Percentiles rank a stretch among this genome's conserved stretches.
Evolutionary conservation across 2,888 invertebrate species (phyloP).

Genomic region (Amaurobius ferox): DNA sequence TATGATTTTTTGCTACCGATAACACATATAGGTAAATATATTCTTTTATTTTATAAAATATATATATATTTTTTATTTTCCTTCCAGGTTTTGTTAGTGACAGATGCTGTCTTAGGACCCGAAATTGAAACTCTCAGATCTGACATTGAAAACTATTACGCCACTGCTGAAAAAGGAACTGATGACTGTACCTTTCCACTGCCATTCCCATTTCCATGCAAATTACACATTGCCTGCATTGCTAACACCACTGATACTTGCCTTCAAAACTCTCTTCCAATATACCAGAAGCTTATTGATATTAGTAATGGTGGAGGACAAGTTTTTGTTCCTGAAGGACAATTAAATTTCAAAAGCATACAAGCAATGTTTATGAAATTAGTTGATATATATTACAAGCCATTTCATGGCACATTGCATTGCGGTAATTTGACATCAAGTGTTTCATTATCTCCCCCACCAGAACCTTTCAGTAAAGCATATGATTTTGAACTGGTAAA

Average conservation of each 20-base stretch:
- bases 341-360: constrained; percentile 77
- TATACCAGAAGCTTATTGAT: constrained; percentile 89
- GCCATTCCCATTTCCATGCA: constrained; percentile 88
- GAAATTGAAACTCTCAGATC: constrained; percentile 83
- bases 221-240: constrained; percentile 82
- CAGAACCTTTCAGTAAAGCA: constrained; percentile 78
- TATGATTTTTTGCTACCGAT: too few relatives aligned
- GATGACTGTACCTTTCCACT: constrained; percentile 80
- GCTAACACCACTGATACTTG: constrained; percentile 77
- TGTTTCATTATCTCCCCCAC: constrained; percentile 86
- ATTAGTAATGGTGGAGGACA: constrained; percentile 84
- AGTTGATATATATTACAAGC: constrained; percentile 85
- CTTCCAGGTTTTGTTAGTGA: constrained; percentile 83
- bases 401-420: constrained; percentile 84
- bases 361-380: constrained; percentile 83
- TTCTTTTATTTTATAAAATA: background rate
- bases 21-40: too few relatives aligned
- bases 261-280: constrained; percentile 81
- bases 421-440: constrained; percentile 87
- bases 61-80: constrained; percentile 36
- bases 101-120: constrained; percentile 86
- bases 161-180: constrained; percentile 57
- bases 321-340: constrained; percentile 78
- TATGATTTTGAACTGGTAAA: constrained; percentile 82
- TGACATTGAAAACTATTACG: constrained; percentile 77